Evolutionary conservation across 2,888 invertebrate genomes (phyloP).

Genomic region (Halictus ligatus): DNA sequence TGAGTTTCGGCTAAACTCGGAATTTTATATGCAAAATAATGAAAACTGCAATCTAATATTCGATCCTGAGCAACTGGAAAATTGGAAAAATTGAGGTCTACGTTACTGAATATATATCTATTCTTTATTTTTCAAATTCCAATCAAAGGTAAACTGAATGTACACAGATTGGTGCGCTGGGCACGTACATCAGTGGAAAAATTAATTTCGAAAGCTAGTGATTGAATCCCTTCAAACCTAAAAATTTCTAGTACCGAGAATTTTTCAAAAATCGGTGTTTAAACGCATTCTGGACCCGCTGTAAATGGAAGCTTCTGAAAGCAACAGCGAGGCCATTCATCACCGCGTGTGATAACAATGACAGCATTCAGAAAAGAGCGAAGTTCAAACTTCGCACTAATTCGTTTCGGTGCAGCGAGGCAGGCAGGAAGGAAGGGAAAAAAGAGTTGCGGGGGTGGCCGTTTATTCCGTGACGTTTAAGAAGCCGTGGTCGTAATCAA

Average conservation of each 20-base stretch:
- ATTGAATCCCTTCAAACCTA: not conserved
- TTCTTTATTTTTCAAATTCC: too few relatives aligned
- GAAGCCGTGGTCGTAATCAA: constrained; percentile 12
- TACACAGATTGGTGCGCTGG: too few relatives aligned
- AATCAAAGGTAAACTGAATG: too few relatives aligned
- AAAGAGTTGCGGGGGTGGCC: not conserved
- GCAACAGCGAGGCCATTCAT: not conserved
- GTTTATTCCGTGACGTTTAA: not conserved
- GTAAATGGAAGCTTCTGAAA: not conserved
- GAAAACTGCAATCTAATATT: too few relatives aligned
- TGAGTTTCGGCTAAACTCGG: not conserved
- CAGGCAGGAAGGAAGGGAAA: not conserved
- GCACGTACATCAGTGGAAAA: too few relatives aligned
- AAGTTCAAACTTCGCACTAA: not conserved
- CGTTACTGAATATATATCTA: too few relatives aligned
- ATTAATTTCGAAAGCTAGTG: not conserved
- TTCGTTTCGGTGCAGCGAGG: not conserved
- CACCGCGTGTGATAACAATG: not conserved
- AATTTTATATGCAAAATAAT: not conserved
- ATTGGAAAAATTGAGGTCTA: not conserved
- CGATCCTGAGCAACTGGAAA: not conserved
- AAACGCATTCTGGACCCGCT: not conserved
- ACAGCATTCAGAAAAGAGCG: not conserved
- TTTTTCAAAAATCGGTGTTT: not conserved
- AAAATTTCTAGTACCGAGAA: not conserved